Base-by-base conservation (phyloP, 2,888 invertebrate genomes). In the Octodonta nipae region DNA sequence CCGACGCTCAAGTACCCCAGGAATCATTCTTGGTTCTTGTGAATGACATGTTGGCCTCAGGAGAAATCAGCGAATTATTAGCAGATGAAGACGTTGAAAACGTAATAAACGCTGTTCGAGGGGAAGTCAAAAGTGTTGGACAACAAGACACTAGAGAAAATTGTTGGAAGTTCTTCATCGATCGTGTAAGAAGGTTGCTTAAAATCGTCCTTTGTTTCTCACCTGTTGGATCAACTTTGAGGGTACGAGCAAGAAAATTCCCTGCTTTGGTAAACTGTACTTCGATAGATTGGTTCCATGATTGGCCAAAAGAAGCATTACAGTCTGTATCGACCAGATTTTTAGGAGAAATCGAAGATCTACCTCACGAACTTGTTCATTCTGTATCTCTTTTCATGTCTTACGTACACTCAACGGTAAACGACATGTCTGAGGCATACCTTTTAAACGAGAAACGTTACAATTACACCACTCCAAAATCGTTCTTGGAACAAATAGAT, bases 391-490 rank as follows among this genome's bases (percentile, higher is more conserved):
- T 71, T 25, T 92, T 91, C 56, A 91, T 93, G 91, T 84, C 92
- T 0, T 81, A 75, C 53, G 88, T 85, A 0, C 93, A 95, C 55
- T 73, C 75, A 35, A 78, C 82, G 14, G 92, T 92, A 1, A 91
- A 91, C 54, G 73, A 78, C 26, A 81, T 87, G 66, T 91, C 89
- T 0, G 66, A 73, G 3, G 58, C 71, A 4, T 93, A 89, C 60
- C 67, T 85, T 41, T 66, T 71, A 44, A 91, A 88, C 54, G 92
- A 93, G 48, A 76, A 77, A 24, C 72, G 92, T 3, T 89, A 88
- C 62, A 93, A 93, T 60, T 93, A 93, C 60, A 93, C 93, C 1
- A 95, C 93, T 1, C 93, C 93, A 0, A 95, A 95, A 65, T 85
- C 88, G 1, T 95, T 92, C 64, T 64, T 95, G 28, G 93, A 93